phyloP scores from a whole-genome alignment of 2,113 vertebrate genomes.

The Saccopteryx leptura region DNA sequence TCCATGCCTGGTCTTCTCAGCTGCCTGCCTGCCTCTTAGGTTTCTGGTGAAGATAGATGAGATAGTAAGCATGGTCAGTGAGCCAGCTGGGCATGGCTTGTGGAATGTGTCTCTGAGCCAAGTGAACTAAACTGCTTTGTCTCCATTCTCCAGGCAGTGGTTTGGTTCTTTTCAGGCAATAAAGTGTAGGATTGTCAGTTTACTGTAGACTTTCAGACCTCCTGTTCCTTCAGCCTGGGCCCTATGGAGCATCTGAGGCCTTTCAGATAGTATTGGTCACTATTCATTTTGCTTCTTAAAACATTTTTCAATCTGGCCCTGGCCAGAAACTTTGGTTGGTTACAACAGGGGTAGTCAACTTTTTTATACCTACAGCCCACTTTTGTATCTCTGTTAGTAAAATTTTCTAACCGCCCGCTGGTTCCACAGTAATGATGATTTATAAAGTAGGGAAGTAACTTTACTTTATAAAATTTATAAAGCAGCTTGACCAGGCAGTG shows the following conservation, averaged over 20 bases:
- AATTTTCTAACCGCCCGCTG: too few relatives aligned
- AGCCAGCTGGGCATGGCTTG: neutral
- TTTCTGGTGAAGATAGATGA: neutral
- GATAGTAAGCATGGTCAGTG: neutral
- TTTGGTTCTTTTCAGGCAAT: neutral
- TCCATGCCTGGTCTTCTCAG: accelerated
- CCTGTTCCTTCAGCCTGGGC: neutral
- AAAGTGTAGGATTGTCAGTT: neutral
- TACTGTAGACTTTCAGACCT: neutral
- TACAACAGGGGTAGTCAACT: too few relatives aligned
- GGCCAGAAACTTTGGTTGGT: too few relatives aligned
- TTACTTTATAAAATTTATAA: too few relatives aligned
- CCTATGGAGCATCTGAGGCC: neutral
- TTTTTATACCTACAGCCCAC: too few relatives aligned
- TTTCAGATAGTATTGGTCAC: neutral
- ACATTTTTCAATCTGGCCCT: too few relatives aligned
- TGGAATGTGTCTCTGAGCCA: neutral
- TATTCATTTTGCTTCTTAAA: neutral
- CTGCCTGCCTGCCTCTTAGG: neutral
- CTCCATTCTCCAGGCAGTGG: neutral
- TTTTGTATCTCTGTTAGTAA: too few relatives aligned
- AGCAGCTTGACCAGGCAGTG: too few relatives aligned
- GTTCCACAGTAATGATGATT: too few relatives aligned
- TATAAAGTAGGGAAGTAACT: too few relatives aligned
- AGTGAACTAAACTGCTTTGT: neutral